Base-by-base conservation (phyloP, 2,797 vertebrate species). In the Aselliscus stoliczkanus region DNA sequence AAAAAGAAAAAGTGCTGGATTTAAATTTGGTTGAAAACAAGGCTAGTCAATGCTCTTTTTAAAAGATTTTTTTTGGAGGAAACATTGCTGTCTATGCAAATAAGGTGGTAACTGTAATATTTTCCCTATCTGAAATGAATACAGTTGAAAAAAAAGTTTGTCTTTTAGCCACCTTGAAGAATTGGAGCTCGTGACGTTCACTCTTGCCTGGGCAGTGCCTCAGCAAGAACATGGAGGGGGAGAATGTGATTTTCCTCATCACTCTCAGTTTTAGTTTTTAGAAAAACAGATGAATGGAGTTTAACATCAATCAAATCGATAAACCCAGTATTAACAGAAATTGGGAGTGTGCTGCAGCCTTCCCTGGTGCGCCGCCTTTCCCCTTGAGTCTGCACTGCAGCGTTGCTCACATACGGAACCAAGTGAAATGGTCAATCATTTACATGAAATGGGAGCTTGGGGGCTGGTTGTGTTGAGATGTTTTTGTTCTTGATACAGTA, bases 221-320 rank as follows among this genome's bases (percentile, higher is more conserved):
- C 44, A 15, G 76, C 60, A 42, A 96, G 39, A 83, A 73, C 44
- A 88, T 96, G 76, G 31, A 65, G 9, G 42, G 9, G 42, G 84
- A 96, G 50, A 87, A 79, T 8, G 73, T 73, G 21, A 76, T 95
- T 85, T 95, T 96, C 37, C 92, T 96, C 88, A 75, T 92, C 89
- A 93, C 80, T 60, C 47, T 95, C 20, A 25, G 73, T 95, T 84
- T 65, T 85, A 60, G 87, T 65, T 96, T 97, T 96, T 94, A 72
- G 58, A 94, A 84, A 89, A 89, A 90, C 88, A 95, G 77, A 73
- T 92, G 62, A 42, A 81, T 91, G 90, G 95, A 93, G 75, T 81
- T 96, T 95, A 77, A 79, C 67, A 85, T 64, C 62, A 11, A 39
- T 95, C 54, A 93, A 72, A 79, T 34, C 13, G 44, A 92, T 85